Percentiles rank a stretch among this genome's conserved stretches.
These are phyloP conservation scores for Luffia ferchaultella DNA, from an alignment of 2,888 invertebrate species.

Conservation along the genomic window DNA sequence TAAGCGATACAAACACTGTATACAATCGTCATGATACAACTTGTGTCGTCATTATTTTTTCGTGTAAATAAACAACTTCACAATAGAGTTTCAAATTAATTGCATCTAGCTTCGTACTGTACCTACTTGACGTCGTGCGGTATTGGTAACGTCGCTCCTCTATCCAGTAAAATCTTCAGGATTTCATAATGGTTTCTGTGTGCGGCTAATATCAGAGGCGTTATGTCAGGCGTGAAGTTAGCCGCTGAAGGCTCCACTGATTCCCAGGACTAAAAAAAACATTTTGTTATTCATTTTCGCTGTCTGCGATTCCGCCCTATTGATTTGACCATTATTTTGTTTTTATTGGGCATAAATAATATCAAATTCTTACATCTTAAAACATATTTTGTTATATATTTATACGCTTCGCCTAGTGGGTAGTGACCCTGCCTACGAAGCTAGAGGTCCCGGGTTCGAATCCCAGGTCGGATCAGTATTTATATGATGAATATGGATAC, in stretches of 20 bases:
- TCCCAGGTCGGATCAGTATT: too few relatives aligned
- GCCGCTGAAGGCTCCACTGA: conserved; percentile 80
- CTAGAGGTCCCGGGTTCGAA: too few relatives aligned
- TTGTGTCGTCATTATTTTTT: too few relatives aligned
- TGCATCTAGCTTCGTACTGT: conserved; percentile 25
- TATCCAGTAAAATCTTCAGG: conserved; percentile 89
- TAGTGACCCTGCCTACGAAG: too few relatives aligned
- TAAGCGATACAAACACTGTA: too few relatives aligned
- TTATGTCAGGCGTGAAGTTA: conserved; percentile 94
- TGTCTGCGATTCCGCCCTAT: not conserved
- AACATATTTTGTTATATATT: too few relatives aligned
- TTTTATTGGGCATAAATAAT: too few relatives aligned
- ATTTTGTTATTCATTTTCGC: not conserved
- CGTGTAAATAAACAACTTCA: too few relatives aligned
- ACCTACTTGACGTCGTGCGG: conserved; percentile 90
- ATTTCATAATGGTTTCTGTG: conserved; percentile 98
- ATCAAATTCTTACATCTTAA: too few relatives aligned
- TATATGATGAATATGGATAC: too few relatives aligned
- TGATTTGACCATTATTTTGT: not conserved
- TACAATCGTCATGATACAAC: too few relatives aligned
- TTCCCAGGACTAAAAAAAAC: conserved; percentile 77
- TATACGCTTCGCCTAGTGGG: too few relatives aligned
- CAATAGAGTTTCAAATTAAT: not conserved
- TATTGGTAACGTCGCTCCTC: conserved; percentile 90
- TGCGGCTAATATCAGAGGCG: conserved; percentile 92